These are phyloP conservation scores for Saccostrea cuccullata DNA, from an alignment of 1,140 invertebrate species.

Conservation along the genomic window DNA sequence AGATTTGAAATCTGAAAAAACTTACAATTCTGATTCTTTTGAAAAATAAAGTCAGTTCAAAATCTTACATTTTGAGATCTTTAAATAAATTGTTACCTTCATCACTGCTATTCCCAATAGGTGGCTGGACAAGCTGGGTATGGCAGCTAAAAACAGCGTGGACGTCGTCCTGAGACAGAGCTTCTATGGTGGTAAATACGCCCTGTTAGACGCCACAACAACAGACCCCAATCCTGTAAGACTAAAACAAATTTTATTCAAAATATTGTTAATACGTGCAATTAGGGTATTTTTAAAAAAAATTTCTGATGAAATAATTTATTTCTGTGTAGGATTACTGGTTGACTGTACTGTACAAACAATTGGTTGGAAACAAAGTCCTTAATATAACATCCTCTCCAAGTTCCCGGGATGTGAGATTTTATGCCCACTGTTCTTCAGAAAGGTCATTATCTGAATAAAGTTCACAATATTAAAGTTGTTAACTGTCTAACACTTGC, in stretches of 20 bases:
- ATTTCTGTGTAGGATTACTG: constrained; percentile 83
- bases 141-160: constrained; percentile 84
- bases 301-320: no score
- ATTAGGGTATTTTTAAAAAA: no score
- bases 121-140: constrained; percentile 89
- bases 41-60: no score
- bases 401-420: constrained; percentile 56
- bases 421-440: constrained; percentile 73
- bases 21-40: no score
- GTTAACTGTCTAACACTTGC: no score
- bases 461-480: background rate
- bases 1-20: no score
- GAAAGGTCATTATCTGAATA: background rate
- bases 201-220: constrained; percentile 81
- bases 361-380: constrained; percentile 84
- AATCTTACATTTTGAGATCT: no score
- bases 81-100: no score
- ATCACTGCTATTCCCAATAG: constrained; percentile 23
- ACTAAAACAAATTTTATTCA: no score
- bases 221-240: constrained; percentile 61
- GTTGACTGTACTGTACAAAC: constrained; percentile 85
- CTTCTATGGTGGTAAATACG: constrained; percentile 84
- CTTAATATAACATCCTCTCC: constrained; percentile 43
- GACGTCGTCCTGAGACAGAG: constrained; percentile 86
- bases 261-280: no score